Evolutionary conservation across 2,113 vertebrate species (phyloP), one percentile per base, ranked within the genome.

Genomic region (Pygoscelis adeliae): DNA sequence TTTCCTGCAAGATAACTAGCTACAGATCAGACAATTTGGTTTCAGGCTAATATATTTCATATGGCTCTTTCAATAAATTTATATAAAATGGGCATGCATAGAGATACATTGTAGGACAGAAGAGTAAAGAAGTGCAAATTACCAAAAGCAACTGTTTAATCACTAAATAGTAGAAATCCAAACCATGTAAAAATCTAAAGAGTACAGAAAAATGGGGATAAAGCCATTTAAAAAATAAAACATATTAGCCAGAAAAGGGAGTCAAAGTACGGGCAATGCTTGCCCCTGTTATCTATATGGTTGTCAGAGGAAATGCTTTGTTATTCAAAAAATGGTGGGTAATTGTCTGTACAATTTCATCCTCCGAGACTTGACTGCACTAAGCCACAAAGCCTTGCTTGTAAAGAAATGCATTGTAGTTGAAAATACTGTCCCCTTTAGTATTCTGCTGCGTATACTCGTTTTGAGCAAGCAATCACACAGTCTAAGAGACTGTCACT

Each of bases 11-110:
- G 29, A 22, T 22, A 42, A 71, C 26, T 4, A 63, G 49, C 42
- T 46, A 36, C 6, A 15, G 66, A 15, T 18, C 13, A 83, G 61
- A 6, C 32, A 17, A 13, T 9, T 25, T 11, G 2, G 11, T 36
- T 58, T 47, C 47, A 62, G 53, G n/a, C 4, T 2, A 2, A 44
- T 14, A 0, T 4, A 42, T 49, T 53, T 25, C 19, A 11, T 10
- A 4, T 2, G 10, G 18, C 12, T 58, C 23, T n/a, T 53, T 2
- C 5, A 36, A 53, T 32, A 58, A 40, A 34, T 34, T 7, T 20
- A 25, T 16, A 27, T 22, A 15, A n/a, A 62, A 62, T 12, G 47
- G 5, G 21, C 61, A n/a, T 14, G 25, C 46, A 61, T 5, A 47
- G 46, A 46, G 15, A 70, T 0, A 11, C 11, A 5, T 3, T 7